Evolutionary conservation across 2,797 vertebrate genomes (phyloP).

Genomic region (Pangasius krempfi): DNA sequence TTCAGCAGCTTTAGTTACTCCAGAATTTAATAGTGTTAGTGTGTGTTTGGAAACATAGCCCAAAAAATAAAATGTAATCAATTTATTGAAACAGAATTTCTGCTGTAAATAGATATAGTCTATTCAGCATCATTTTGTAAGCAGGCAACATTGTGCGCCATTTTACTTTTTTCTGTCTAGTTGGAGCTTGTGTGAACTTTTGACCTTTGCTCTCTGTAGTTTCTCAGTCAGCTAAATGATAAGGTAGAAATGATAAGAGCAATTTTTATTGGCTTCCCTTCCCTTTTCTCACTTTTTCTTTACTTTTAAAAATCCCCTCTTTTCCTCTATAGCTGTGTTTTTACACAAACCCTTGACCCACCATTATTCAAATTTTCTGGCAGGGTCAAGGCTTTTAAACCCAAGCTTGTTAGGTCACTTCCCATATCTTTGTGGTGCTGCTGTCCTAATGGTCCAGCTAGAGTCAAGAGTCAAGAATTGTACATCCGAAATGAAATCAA

Average conservation of each 20-base stretch:
- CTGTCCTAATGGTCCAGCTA: neutral
- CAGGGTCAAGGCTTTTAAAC: neutral
- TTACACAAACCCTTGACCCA: neutral
- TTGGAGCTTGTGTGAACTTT: conserved; percentile 37
- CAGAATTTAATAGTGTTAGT: neutral
- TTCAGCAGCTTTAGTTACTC: neutral
- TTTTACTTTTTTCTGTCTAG: conserved; percentile 6
- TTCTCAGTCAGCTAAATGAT: conserved; percentile 17
- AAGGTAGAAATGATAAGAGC: conserved; percentile 19
- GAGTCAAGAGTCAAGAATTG: neutral
- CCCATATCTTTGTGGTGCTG: neutral
- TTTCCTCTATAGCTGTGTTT: neutral
- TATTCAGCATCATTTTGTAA: neutral
- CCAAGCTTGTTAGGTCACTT: neutral
- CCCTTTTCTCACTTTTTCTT: neutral
- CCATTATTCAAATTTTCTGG: neutral
- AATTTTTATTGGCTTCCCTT: neutral
- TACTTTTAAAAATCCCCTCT: neutral
- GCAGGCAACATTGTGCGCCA: neutral
- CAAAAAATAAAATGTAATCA: neutral
- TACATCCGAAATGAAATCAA: too few relatives aligned
- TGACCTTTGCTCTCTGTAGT: conserved; percentile 34
- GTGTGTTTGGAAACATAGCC: neutral
- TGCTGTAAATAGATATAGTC: neutral
- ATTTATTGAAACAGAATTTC: too few relatives aligned